A percentile compares a stretch with the other conserved stretches of the same genome.
phyloP scores from a whole-genome alignment of 2,888 invertebrate genomes.

The Schizaphis graminum region DNA sequence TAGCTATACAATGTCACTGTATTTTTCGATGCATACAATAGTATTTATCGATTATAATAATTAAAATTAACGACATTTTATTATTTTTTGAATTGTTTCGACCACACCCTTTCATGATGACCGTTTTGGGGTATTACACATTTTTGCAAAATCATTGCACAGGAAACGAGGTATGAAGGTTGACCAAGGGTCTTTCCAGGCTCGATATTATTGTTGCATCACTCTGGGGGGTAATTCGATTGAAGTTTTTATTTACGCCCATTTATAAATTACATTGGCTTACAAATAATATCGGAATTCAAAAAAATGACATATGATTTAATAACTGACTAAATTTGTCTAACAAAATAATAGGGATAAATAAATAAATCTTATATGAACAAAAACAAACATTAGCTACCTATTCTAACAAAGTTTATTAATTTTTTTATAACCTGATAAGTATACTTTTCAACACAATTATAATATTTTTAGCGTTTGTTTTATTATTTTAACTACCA shows the following conservation, averaged over 20 bases:
- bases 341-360: not conserved
- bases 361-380: not conserved
- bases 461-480: not conserved
- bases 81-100: conserved; percentile 8
- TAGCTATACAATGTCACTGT: not conserved
- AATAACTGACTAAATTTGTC: conserved; percentile 1
- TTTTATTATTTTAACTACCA: not conserved
- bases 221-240: conserved; percentile 30
- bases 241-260: conserved; percentile 19
- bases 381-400: not conserved
- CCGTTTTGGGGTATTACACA: not conserved
- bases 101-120: not conserved
- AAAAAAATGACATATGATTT: conserved; percentile 2
- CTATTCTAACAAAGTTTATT: not conserved
- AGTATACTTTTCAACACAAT: not conserved
- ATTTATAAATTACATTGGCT: conserved; percentile 18
- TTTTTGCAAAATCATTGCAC: conserved; percentile 38
- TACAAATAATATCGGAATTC: not conserved
- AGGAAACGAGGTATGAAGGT: conserved; percentile 36
- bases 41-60: not conserved
- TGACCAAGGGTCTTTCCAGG: conserved; percentile 19
- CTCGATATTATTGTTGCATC: conserved; percentile 15
- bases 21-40: not conserved
- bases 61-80: not conserved
- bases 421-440: not conserved